Percentiles rank a stretch among this genome's conserved stretches.
Evolutionary conservation across 2,888 invertebrate genomes (phyloP).

Genomic region (Perdita meconis): DNA sequence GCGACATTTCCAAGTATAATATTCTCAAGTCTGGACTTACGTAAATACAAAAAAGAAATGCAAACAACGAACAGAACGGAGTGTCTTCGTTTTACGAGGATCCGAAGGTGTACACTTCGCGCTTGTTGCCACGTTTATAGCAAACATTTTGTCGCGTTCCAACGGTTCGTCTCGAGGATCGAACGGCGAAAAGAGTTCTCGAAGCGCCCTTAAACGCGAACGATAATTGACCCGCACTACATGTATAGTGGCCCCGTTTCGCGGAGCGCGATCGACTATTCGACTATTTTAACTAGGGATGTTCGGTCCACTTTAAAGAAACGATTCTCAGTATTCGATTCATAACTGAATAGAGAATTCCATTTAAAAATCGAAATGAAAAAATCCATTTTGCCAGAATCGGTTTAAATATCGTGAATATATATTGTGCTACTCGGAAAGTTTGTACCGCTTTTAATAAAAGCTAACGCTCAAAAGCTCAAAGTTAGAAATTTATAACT

Average conservation of each 20-base stretch:
- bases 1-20: background rate
- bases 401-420: too few species aligned
- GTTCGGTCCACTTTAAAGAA: too few species aligned
- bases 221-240: background rate
- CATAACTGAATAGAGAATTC: too few species aligned
- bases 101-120: background rate
- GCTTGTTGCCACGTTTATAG: background rate
- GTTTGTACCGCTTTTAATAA: too few species aligned
- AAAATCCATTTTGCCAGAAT: too few species aligned
- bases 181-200: background rate
- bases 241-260: constrained; percentile 44
- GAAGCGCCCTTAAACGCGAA: constrained; percentile 24
- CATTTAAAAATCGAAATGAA: too few species aligned
- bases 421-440: too few species aligned
- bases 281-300: too few species aligned
- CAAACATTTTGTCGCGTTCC: background rate
- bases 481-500: too few species aligned
- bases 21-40: background rate
- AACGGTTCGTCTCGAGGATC: background rate
- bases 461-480: too few species aligned
- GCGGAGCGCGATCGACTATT: constrained; percentile 25
- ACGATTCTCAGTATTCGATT: too few species aligned
- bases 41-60: background rate
- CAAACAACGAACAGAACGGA: background rate
- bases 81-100: background rate